Percentiles rank a stretch among this genome's conserved stretches.
Evolutionary conservation across 2,888 invertebrate species (phyloP).

Genomic region (Chirona hameri): DNA sequence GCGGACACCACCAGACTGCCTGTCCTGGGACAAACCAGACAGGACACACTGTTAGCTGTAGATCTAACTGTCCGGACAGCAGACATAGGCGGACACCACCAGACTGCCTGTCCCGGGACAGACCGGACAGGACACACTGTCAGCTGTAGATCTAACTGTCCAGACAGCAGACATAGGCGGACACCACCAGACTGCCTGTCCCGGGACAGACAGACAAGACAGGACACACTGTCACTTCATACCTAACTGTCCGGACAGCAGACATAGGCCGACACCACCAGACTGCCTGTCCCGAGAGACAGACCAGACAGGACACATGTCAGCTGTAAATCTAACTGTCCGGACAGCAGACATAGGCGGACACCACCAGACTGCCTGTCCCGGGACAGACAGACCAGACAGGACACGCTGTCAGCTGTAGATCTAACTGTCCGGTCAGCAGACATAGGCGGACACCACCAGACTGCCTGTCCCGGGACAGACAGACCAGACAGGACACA

Average conservation of each 20-base stretch:
- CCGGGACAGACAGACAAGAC: too few relatives aligned
- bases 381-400: too few relatives aligned
- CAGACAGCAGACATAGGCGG: conserved; percentile 91
- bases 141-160: conserved; percentile 51
- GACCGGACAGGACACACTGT: background rate
- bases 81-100: conserved; percentile 94
- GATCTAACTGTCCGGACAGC: conserved; percentile 90
- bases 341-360: conserved; percentile 91
- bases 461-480: background rate
- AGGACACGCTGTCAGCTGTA: too few relatives aligned
- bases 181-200: conserved; percentile 62
- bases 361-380: conserved; percentile 62
- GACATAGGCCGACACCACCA: conserved; percentile 91
- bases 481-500: background rate
- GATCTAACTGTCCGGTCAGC: conserved; percentile 90
- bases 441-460: conserved; percentile 94
- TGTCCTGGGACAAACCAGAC: background rate
- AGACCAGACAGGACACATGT: background rate
- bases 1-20: conserved; percentile 72
- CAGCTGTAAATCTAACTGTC: conserved; percentile 51
- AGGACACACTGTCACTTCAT: too few relatives aligned
- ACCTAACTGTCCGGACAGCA: conserved; percentile 92
- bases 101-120: background rate
- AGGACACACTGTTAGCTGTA: too few relatives aligned
- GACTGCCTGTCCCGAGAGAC: background rate